phyloP scores from a whole-genome alignment of 2,888 invertebrate genomes.

The Eilema griseolum region DNA sequence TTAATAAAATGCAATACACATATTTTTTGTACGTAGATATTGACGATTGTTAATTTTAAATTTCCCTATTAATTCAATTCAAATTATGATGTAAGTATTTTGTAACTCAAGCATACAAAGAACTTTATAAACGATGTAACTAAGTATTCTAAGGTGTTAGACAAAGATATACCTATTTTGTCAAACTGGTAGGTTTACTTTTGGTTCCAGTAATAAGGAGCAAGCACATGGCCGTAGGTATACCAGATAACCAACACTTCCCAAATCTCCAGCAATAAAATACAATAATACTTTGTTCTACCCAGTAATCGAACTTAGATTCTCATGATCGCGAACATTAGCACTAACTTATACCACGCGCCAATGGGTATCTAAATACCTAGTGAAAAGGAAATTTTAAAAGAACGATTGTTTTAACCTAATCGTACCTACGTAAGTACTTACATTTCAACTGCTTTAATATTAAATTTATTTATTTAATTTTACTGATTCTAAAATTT shows the following conservation, averaged over 20 bases:
- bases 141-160: background rate
- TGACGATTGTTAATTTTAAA: no score
- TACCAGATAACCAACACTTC: background rate
- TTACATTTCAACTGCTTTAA: background rate
- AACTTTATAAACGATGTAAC: no score
- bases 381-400: background rate
- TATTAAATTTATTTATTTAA: background rate
- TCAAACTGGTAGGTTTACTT: background rate
- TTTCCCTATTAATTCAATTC: no score
- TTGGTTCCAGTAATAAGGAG: background rate
- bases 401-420: background rate
- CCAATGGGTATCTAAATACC: background rate
- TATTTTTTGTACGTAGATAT: no score
- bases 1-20: background rate
- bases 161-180: background rate
- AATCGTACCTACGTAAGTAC: no score
- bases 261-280: background rate
- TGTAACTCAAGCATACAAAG: no score
- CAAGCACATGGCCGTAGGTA: background rate
- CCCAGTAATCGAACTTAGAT: background rate
- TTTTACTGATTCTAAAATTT: background rate
- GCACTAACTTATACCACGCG: background rate
- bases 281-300: background rate
- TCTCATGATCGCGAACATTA: background rate
- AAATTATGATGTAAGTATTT: no score